phyloP scores from a whole-genome alignment of 2,888 invertebrate species.

The Melikaiella ostensackeni region DNA sequence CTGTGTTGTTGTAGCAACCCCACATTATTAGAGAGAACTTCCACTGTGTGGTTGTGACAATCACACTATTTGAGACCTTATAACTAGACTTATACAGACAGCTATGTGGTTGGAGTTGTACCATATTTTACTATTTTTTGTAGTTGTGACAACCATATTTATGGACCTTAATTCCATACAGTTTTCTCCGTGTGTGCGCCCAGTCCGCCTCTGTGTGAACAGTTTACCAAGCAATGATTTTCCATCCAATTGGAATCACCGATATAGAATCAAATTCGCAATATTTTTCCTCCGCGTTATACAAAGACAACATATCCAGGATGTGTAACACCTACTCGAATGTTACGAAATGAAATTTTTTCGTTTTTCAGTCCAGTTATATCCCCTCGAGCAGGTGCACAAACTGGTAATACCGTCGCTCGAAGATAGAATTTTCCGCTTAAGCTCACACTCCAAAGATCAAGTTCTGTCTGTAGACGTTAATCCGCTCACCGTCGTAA shows the following conservation, averaged over 20 bases:
- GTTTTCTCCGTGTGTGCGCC: no score
- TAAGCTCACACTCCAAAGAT: conserved; percentile 36
- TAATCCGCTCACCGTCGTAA: conserved; percentile 36
- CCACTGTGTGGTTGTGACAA: no score
- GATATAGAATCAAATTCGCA: neutral
- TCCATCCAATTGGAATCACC: neutral
- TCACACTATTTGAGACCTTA: no score
- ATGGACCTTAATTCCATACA: no score
- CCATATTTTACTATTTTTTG: no score
- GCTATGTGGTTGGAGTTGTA: no score
- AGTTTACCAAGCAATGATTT: no score
- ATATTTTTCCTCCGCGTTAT: neutral
- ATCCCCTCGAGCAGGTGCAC: conserved; percentile 29
- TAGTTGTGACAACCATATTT: no score
- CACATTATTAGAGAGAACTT: no score
- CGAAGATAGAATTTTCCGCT: conserved; percentile 37
- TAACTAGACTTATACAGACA: no score
- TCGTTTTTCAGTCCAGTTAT: neutral
- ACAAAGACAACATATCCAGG: neutral
- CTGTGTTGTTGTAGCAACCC: no score
- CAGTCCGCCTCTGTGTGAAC: no score
- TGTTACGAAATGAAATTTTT: conserved; percentile 23
- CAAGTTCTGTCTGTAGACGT: conserved; percentile 33
- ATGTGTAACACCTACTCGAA: conserved; percentile 8
- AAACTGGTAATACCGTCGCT: conserved; percentile 31